A percentile compares a stretch with the other conserved stretches of the same genome.
phyloP scores from a whole-genome alignment of 2,113 vertebrate species.

The Callocephalon fimbriatum region DNA sequence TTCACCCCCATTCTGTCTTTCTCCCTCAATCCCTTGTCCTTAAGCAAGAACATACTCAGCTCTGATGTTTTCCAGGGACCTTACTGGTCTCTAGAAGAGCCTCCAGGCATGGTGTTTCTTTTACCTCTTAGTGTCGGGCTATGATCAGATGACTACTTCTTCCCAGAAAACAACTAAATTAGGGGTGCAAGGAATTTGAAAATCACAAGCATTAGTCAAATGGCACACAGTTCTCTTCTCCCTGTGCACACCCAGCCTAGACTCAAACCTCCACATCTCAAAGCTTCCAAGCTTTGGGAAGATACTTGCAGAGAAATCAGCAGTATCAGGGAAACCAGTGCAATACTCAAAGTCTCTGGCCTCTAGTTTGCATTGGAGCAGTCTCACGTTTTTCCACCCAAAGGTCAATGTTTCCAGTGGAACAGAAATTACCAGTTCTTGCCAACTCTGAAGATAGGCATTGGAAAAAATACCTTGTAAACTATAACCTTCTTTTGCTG shows the following conservation, averaged over 20 bases:
- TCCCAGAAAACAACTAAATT: background rate
- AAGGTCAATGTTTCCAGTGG: background rate
- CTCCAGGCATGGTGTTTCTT: background rate
- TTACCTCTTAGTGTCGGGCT: background rate
- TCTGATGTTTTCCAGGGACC: background rate
- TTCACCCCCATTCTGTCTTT: background rate
- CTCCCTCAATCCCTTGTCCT: background rate
- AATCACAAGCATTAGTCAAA: background rate
- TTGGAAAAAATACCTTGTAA: background rate
- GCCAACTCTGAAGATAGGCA: background rate
- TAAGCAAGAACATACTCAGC: background rate
- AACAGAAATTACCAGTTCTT: background rate
- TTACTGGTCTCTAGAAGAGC: background rate
- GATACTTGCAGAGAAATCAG: background rate
- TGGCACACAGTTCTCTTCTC: background rate
- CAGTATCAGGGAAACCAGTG: background rate
- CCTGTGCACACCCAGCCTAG: background rate
- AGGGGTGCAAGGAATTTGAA: background rate
- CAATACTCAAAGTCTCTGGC: background rate
- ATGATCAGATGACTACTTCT: background rate
- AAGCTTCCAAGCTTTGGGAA: background rate
- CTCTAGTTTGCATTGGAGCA: background rate
- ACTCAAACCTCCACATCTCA: fast-evolving
- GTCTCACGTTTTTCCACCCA: background rate
- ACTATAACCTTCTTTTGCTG: background rate